Base-by-base conservation (phyloP, 2,888 invertebrate species). In the Agrilus cyanescens region DNA sequence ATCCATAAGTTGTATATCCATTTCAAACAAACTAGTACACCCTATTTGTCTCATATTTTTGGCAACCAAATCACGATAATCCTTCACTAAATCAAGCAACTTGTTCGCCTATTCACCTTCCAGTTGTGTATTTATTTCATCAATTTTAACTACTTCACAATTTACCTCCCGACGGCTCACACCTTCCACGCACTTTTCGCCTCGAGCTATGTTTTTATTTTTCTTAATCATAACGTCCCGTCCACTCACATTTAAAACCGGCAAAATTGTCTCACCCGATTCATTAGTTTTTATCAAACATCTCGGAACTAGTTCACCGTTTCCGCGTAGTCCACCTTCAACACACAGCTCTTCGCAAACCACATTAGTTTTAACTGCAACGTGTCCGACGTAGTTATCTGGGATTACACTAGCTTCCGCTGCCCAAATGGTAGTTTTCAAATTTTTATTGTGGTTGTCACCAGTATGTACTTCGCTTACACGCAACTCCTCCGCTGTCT, bases 41-140 rank as follows among this genome's bases (percentile, higher is more conserved):
- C 50, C 48, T 20, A 51, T 33, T 18, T 51, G 49, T 29, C 15
- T 35, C 4, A 44, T 48, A 31, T 38, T 40, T n/a, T 12, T 40
- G 6, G 49, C 46, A 37, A 50, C 44, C 40, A 49, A 45, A 18
- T 38, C 32, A 16, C 34, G 32, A 15, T 37, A 39, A 43, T 43
- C 31, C 25, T 29, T 38, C 38, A n/a, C n/a, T n/a, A n/a, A n/a
- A n/a, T n/a, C n/a, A n/a, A n/a, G n/a, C n/a, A 38, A 15, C 10
- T 5, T 29, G 7, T 25, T 38, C 38, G 13, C 31, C 29, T 25
- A 13, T 30, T 38, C 38, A 25, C 38, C 29, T 14, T 29, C 25
- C 29, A 38, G 13, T 38, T 38, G 30, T 13, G 25, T 20, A 15
- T 38, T 38, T 20, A 38, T 38, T 7, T 29, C 6, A 30, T 20